These are phyloP conservation scores for Oreochromis niloticus DNA, from an alignment of 2,113 vertebrate species.

Conservation along the genomic window DNA sequence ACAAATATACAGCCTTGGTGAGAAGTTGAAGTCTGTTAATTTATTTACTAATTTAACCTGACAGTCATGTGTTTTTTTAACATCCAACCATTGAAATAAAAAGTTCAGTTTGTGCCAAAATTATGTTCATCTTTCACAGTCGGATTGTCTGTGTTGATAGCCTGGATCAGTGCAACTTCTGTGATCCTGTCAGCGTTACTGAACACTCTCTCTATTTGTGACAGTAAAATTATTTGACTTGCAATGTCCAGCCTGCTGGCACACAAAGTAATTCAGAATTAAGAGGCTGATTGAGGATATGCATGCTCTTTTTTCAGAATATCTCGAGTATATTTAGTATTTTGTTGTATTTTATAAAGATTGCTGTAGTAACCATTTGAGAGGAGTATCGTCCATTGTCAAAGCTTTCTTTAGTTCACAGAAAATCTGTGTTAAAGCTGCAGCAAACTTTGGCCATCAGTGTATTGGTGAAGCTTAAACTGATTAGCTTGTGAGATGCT, in stretches of 20 bases:
- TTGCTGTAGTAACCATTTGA: background rate
- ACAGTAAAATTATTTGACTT: background rate
- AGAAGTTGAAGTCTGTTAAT: background rate
- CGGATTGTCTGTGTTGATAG: background rate
- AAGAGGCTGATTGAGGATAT: background rate
- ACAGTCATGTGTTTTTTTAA: background rate
- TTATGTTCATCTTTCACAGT: background rate
- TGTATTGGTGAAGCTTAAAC: constrained; percentile 47
- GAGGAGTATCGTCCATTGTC: background rate
- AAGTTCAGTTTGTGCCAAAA: background rate
- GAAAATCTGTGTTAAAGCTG: background rate
- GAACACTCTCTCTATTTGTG: background rate
- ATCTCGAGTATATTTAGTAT: background rate
- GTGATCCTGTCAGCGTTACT: background rate
- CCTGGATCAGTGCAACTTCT: background rate
- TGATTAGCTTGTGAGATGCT: constrained; percentile 60
- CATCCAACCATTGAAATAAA: background rate
- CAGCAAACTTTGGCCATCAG: constrained; percentile 24
- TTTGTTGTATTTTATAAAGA: background rate
- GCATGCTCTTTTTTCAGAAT: background rate
- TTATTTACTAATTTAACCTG: background rate
- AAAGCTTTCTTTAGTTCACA: background rate
- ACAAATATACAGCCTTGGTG: background rate
- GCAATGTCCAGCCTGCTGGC: background rate
- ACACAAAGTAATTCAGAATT: background rate